Evolutionary conservation across 2,888 invertebrate species (phyloP), one percentile per base, ranked within the genome.

Genomic region (Lottia gigantea): DNA sequence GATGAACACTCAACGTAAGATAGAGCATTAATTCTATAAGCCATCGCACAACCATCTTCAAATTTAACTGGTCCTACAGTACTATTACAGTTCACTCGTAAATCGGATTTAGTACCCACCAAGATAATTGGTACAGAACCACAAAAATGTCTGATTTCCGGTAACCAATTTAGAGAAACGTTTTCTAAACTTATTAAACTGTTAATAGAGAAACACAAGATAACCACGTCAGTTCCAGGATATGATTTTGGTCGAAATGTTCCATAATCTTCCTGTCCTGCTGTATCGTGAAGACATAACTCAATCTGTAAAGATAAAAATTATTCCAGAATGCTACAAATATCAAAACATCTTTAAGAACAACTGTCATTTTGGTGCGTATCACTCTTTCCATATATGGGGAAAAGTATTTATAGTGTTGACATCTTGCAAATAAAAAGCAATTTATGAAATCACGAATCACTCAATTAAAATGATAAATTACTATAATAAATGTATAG

Each of bases 161-260:
- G 97, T 79, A 96, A 96, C 97, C 97, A 97, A 91, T 97, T 97
- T 91, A 97, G 97, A 79, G 96, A 95, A 90, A 97, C 96, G 92
- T 97, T 97, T 91, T 97, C 96, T 90, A 98, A 91, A 82, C 97
- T 97, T 90, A 97, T 97, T n/a, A 97, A 97, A 86, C 95, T 96
- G 90, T 97, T 97, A 87, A 98, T 96, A 82, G 96, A 96, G 92
- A 97, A 98, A 91, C 97, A 98, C 96, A 98, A 97, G 83, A 98
- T 92, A 86, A 98, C 96, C 75, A 98, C 97, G 90, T 98, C 97
- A 75, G 97, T 98, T 90, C 97, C 97, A 70, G 97, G 97, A 90
- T 96, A 97, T 76, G 95, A 95, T 77, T 96, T 91, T 78, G 96
- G 96, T 89, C 96, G 92, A 88, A 96, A 92, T 90, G 96, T 92